Base-by-base conservation (phyloP, 35 echinoderm and acorn worm genomes). In the Heliocidaris erythrogramma region DNA sequence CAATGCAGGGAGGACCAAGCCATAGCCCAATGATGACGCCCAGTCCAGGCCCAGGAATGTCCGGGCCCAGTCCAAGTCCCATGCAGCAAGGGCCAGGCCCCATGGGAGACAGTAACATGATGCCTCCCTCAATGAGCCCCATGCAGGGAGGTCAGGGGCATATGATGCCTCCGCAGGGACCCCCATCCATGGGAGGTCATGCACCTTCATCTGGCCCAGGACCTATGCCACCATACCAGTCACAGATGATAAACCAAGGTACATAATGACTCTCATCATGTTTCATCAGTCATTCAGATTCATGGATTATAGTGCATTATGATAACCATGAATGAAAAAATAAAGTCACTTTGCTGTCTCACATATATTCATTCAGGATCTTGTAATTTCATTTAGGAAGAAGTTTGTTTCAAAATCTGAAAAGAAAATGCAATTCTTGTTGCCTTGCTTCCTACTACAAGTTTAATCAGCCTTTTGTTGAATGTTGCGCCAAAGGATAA, bases 31-130 rank as follows among this genome's bases (percentile, higher is more conserved):
- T 92, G 91, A 92, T 92, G 91, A 92, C 91, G 5, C 91, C 96
- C 1, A 96, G 96, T 87, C 96, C 96, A 92, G 96, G 94, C 59
- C 95, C 95, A 71, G 69, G 86, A 86, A 59, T 90, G 87, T 94
- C 94, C 18, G 96, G 94, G 1, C 96, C 96, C 2, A 96, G 96
- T 86, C 96, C 96, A n/a, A 96, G 94, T 48, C 88, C 94, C 2
- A 96, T 96, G 96, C 96, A 95, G 50, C 96, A 95, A 60, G 94
- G 96, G 49, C 96, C 96, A 18, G 94, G 96, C 60, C 96, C 96
- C n/a, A 96, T 92, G 53, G 59, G 94, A 49, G 91, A 92, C 32
- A 92, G 30, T 48, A 92, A 92, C 30, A 92, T 92, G 91, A 92
- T 92, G 91, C 91, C 91, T 6, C 91, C 91, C 27, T 92, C 91